Evolutionary conservation across 2,888 invertebrate genomes (phyloP), one percentile per base, ranked within the genome.

Genomic region (Leptinotarsa tumamoca): DNA sequence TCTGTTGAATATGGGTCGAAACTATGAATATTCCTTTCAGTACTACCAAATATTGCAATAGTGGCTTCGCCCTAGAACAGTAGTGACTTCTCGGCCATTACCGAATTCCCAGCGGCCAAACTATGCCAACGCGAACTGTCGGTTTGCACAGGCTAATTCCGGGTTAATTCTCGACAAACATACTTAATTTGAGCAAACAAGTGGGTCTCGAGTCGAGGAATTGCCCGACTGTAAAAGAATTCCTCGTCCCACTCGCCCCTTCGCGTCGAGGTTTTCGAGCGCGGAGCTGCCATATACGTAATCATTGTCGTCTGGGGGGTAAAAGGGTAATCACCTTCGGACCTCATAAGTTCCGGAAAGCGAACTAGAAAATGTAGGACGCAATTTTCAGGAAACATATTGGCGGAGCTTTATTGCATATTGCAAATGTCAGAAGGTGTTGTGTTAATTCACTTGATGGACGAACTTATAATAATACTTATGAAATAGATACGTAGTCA

Each of bases 161-260:
- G 80, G 81, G 84, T 83, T 86, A 86, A 86, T 84, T 85, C 84
- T 74, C 84, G 80, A 83, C 85, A 85, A 86, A 85, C 85, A 85
- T 85, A 86, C 84, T 86, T 86, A 85, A 86, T 86, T 86, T 85
- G 83, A 80, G 82, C 85, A 86, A 86, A 86, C 85, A 86, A 85
- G 83, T 84, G 84, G 80, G 77, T 81, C 79, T 80, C 76, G 76
- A 76, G 75, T 74, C 73, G 67, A 74, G 77, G 43, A 79, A 79
- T 77, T 77, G 74, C 71, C 71, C 80, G 75, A 79, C 63, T 43
- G 63, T 63, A 33, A 63, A 63, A 63, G 17, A 63, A 63, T 63
- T 63, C 63, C 17, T 79, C 63, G 56, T 54, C 63, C 50, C 67
- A 33, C n/a, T 63, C 43, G 63, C 63, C 63, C n/a, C 17, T 43